phyloP scores from a whole-genome alignment of 1,140 invertebrate genomes.

The Geopemphigus sp. region DNA sequence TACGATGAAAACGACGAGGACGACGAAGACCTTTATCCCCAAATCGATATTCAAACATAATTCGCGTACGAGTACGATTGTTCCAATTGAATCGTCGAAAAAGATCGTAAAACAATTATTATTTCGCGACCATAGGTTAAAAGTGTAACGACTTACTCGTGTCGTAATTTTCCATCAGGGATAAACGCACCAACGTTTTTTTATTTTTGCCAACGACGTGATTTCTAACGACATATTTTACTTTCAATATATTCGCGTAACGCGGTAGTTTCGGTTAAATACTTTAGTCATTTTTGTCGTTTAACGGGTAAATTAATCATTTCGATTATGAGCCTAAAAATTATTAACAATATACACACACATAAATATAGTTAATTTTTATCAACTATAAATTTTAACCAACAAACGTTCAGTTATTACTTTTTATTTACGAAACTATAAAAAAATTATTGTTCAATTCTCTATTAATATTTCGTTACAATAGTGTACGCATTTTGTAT shows the following conservation, averaged over 20 bases:
- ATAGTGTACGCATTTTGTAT: constrained; percentile 22
- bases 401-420: constrained; percentile 6
- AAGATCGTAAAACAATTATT: background rate
- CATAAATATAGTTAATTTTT: constrained; percentile 14
- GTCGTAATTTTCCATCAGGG: constrained; percentile 18
- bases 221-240: constrained; percentile 21
- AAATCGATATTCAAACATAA: constrained; percentile 16
- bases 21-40: constrained; percentile 59
- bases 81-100: constrained; percentile 5
- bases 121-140: constrained; percentile 3
- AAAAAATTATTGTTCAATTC: constrained; percentile 27
- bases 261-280: background rate
- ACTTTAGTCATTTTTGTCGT: background rate
- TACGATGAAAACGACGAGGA: constrained; percentile 77
- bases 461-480: background rate
- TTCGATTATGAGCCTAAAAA: background rate
- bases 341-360: constrained; percentile 17
- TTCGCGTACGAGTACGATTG: background rate
- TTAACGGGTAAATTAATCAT: constrained; percentile 2
- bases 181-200: constrained; percentile 32
- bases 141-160: constrained; percentile 1
- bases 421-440: constrained; percentile 43
- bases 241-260: background rate
- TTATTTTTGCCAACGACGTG: background rate
- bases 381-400: background rate